A percentile compares a stretch with the other conserved stretches of the same genome.
Conservation (phyloP, 2,113 vertebrate species). For the Megaceryle maxima region DNA sequence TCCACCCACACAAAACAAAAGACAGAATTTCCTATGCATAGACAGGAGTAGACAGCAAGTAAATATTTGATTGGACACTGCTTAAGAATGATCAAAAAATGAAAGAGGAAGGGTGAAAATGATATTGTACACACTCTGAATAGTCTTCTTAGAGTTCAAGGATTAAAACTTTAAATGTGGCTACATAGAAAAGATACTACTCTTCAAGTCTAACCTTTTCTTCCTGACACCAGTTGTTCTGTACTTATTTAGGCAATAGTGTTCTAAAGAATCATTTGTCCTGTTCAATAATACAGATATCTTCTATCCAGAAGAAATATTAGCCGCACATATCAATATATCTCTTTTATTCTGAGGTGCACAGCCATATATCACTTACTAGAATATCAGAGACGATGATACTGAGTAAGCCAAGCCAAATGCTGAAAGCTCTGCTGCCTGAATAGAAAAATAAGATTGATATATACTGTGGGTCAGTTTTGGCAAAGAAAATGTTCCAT, state of each 20-base stretch:
- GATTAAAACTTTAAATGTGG: background rate
- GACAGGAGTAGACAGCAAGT: background rate
- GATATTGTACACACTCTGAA: background rate
- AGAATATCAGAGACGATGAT: conserved; percentile 3
- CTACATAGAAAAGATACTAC: background rate
- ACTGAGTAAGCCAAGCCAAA: conserved; percentile 10
- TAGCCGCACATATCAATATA: background rate
- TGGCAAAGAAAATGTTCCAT: background rate
- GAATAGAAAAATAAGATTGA: background rate
- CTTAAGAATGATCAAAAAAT: background rate
- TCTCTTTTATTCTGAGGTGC: background rate
- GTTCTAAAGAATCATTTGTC: background rate
- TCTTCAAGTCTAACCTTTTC: background rate
- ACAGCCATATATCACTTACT: background rate
- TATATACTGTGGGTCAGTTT: background rate
- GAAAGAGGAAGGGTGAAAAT: background rate
- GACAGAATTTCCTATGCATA: background rate
- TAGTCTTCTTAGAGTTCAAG: background rate
- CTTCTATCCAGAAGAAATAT: background rate
- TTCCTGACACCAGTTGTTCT: background rate
- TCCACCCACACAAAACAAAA: background rate
- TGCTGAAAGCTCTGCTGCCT: conserved; percentile 8
- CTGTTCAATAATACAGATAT: background rate
- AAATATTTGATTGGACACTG: background rate
- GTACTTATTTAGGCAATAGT: background rate